Evolutionary conservation across 2,113 vertebrate species (phyloP).

Genomic region (Noturus placidus): DNA sequence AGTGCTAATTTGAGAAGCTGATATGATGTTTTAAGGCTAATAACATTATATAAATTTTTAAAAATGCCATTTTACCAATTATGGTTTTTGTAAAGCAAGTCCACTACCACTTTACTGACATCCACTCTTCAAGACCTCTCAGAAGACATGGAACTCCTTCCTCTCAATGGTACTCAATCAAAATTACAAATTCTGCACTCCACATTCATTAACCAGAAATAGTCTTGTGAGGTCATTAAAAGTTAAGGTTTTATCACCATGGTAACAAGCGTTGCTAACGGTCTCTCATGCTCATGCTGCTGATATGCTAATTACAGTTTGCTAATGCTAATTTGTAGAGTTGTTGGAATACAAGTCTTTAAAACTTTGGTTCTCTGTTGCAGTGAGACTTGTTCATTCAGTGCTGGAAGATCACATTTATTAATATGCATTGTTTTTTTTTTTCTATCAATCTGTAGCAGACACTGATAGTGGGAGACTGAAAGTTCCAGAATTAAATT

Average conservation of each 20-base stretch:
- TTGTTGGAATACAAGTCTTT: constrained; percentile 27
- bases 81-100: constrained; percentile 63
- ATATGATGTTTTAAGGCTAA: background rate
- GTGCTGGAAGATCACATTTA: constrained; percentile 25
- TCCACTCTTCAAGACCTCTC: constrained; percentile 69
- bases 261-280: constrained; percentile 68
- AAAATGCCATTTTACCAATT: constrained; percentile 67
- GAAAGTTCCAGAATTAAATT: constrained; percentile 12
- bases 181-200: constrained; percentile 68
- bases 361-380: constrained; percentile 35
- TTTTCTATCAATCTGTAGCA: constrained; percentile 18
- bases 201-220: constrained; percentile 70
- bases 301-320: constrained; percentile 67
- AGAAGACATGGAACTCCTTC: constrained; percentile 72
- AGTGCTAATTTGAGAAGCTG: constrained; percentile 21
- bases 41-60: constrained; percentile 46
- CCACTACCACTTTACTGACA: constrained; percentile 69
- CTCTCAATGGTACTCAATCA: constrained; percentile 71
- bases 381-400: constrained; percentile 42
- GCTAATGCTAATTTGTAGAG: constrained; percentile 42
- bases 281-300: constrained; percentile 66
- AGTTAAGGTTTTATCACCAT: constrained; percentile 68
- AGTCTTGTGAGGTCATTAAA: constrained; percentile 69
- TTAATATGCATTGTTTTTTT: constrained; percentile 28
- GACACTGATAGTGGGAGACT: background rate